phyloP scores from a whole-genome alignment of 2,888 invertebrate species.

The Rhagonycha fulva region DNA sequence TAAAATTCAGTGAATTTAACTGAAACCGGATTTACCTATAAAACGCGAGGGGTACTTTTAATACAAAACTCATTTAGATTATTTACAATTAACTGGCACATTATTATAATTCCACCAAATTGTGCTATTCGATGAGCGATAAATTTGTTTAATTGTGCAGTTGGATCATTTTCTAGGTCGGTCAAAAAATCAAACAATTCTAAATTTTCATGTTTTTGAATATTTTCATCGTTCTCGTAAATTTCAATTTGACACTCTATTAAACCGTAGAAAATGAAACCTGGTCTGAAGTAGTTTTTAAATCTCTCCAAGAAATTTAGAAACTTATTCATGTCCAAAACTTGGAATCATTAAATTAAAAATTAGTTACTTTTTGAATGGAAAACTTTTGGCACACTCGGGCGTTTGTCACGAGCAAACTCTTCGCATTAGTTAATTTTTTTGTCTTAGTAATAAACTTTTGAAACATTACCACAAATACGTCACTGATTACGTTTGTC shows the following conservation, averaged over 20 bases:
- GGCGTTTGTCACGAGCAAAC: background rate
- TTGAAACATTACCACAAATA: background rate
- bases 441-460: background rate
- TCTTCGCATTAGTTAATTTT: background rate
- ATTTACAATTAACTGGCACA: background rate
- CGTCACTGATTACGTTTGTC: background rate
- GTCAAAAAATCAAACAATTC: background rate
- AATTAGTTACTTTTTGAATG: background rate
- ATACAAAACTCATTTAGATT: background rate
- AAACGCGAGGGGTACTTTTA: background rate
- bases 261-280: background rate
- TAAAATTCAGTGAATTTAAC: too few species aligned
- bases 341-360: background rate
- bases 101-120: background rate
- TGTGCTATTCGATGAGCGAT: background rate
- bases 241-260: background rate
- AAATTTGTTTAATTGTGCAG: background rate
- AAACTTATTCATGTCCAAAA: background rate
- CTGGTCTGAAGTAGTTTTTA: background rate
- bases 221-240: background rate
- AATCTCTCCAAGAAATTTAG: background rate
- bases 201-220: background rate
- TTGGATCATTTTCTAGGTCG: background rate
- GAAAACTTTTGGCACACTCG: background rate
- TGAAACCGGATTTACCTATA: too few species aligned